phyloP scores from a whole-genome alignment of 2,888 invertebrate genomes.

The Agelastica alni region DNA sequence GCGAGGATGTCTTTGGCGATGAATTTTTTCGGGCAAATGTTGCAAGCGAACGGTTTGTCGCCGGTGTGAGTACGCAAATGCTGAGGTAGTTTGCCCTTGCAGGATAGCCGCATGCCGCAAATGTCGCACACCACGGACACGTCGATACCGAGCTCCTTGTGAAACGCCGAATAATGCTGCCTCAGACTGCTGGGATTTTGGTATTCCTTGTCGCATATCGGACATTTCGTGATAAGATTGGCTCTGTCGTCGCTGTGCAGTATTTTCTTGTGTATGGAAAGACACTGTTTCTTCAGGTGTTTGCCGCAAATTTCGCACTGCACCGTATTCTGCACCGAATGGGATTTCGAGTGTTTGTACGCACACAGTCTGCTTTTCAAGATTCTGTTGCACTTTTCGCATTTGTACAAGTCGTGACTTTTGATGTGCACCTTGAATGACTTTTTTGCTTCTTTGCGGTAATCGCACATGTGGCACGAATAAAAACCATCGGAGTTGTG shows the following conservation, averaged over 20 bases:
- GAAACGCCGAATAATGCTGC: conserved; percentile 43
- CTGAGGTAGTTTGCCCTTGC: conserved; percentile 55
- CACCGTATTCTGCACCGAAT: conserved; percentile 51
- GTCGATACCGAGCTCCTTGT: conserved; percentile 39
- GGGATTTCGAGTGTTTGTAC: conserved; percentile 51
- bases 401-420: conserved; percentile 43
- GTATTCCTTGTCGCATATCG: conserved; percentile 31
- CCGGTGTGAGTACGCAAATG: conserved; percentile 36
- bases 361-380: conserved; percentile 58
- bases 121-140: conserved; percentile 54
- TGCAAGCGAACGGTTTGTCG: conserved; percentile 42
- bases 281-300: conserved; percentile 47
- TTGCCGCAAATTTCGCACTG: conserved; percentile 59
- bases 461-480: conserved; percentile 49
- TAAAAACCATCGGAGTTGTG: conserved; percentile 47
- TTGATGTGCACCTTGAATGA: conserved; percentile 42
- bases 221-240: conserved; percentile 24
- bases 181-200: conserved; percentile 34
- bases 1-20: conserved; percentile 38
- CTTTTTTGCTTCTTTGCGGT: conserved; percentile 39
- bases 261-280: conserved; percentile 27
- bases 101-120: conserved; percentile 49
- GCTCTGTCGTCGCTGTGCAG: conserved; percentile 24
- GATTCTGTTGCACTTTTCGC: conserved; percentile 42
- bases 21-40: conserved; percentile 29